Conservation (phyloP, 2,113 vertebrate species). For the Varanus komodoensis region DNA sequence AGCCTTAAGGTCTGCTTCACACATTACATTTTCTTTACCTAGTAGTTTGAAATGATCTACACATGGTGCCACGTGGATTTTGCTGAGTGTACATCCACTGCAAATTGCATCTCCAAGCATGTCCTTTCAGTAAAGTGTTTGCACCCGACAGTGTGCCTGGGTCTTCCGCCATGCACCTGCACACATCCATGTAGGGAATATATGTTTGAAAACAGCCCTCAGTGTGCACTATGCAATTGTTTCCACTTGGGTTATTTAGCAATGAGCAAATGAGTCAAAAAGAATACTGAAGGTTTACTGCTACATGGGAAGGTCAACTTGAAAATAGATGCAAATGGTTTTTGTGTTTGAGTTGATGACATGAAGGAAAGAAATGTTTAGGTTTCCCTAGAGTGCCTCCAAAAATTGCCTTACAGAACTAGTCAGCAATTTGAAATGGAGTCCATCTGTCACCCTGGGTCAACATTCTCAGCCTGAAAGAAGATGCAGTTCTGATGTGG, state of each 20-base stretch:
- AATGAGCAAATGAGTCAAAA: background rate
- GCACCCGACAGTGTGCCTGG: background rate
- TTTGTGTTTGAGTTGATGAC: slow-evolving; percentile 37
- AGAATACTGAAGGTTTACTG: background rate
- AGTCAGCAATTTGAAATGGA: slow-evolving; percentile 39
- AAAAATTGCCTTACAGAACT: slow-evolving; percentile 59
- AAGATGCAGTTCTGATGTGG: background rate
- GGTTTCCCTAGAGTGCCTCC: slow-evolving; percentile 54
- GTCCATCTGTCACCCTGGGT: background rate
- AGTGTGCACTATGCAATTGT: slow-evolving; percentile 56
- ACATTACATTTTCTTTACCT: background rate
- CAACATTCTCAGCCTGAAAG: background rate
- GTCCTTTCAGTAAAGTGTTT: background rate
- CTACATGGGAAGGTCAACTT: background rate
- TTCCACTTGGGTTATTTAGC: slow-evolving; percentile 14
- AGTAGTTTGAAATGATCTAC: background rate
- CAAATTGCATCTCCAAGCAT: background rate
- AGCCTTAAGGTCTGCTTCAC: background rate
- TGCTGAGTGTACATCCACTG: background rate
- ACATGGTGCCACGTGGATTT: background rate
- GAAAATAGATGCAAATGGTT: background rate
- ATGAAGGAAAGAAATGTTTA: slow-evolving; percentile 61
- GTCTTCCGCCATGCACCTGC: background rate
- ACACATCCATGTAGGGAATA: background rate
- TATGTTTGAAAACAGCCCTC: background rate